These are phyloP conservation scores for Eupithecia pulchellata DNA, from an alignment of 2,888 invertebrate genomes.

Conservation along the genomic window DNA sequence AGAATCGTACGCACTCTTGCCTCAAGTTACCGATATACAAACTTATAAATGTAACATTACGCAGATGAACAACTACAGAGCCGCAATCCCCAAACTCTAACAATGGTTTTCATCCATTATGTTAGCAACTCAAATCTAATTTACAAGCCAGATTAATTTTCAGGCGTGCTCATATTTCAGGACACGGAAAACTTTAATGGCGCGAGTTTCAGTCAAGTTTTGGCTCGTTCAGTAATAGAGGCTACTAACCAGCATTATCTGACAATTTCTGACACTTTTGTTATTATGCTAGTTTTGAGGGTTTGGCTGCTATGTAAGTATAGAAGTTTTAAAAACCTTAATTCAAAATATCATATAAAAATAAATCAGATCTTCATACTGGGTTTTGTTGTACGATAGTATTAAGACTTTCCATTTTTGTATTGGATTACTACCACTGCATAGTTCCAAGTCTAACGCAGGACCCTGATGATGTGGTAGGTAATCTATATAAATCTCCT, in stretches of 20 bases:
- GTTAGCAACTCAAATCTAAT: constrained; percentile 44
- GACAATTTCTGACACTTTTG: constrained; percentile 64
- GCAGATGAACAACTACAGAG: constrained; percentile 31
- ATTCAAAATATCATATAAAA: neutral
- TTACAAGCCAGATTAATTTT: constrained; percentile 53
- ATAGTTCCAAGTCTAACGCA: too few relatives aligned
- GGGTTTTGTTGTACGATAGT: neutral
- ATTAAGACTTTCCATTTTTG: neutral
- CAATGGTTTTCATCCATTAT: constrained; percentile 42
- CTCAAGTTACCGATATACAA: constrained; percentile 10
- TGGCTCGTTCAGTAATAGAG: constrained; percentile 67
- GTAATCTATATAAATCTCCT: neutral
- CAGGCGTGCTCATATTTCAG: constrained; percentile 67
- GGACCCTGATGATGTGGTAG: neutral
- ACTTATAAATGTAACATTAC: constrained; percentile 28
- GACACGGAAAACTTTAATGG: constrained; percentile 45
- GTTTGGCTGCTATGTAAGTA: neutral
- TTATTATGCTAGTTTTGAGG: constrained; percentile 52
- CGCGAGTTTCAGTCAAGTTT: constrained; percentile 48
- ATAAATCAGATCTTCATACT: neutral
- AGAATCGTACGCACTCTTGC: neutral
- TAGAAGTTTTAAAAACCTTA: neutral
- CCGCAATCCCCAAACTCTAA: constrained; percentile 31
- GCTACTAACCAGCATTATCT: constrained; percentile 63
- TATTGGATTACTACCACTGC: too few relatives aligned